These are phyloP conservation scores for Portevinia maculata DNA, from an alignment of 2,888 invertebrate species.

Conservation along the genomic window DNA sequence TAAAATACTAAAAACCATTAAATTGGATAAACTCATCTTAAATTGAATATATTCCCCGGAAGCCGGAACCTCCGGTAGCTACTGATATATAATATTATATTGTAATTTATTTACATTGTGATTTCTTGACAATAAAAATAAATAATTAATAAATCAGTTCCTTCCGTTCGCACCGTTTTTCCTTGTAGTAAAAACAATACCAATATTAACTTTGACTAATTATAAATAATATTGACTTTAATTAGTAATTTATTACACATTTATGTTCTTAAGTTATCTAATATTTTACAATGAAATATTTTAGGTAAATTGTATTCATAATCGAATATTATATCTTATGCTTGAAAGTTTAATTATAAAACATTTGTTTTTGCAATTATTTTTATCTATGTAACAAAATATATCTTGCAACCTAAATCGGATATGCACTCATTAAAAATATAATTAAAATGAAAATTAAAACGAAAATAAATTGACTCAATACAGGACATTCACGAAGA, in stretches of 20 bases:
- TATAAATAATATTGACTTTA: slow-evolving; percentile 72
- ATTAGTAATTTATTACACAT: slow-evolving; percentile 69
- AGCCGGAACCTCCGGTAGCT: too few species aligned
- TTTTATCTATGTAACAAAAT: slow-evolving; percentile 67
- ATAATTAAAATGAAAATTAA: slow-evolving; percentile 29
- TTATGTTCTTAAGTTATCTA: slow-evolving; percentile 61
- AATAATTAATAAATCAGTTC: too few species aligned
- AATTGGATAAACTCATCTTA: too few species aligned
- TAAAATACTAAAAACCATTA: too few species aligned
- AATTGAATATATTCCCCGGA: too few species aligned
- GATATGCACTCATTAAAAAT: slow-evolving; percentile 48
- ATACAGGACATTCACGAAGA: slow-evolving; percentile 45
- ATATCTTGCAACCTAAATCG: slow-evolving; percentile 66
- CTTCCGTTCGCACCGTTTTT: not conserved
- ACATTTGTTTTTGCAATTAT: slow-evolving; percentile 12
- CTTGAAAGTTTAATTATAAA: slow-evolving; percentile 51
- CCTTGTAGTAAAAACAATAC: not conserved
- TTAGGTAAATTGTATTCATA: slow-evolving; percentile 63
- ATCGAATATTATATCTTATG: slow-evolving; percentile 54
- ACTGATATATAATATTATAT: too few species aligned
- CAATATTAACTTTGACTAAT: slow-evolving; percentile 42
- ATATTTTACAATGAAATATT: slow-evolving; percentile 67
- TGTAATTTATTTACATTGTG: too few species aligned
- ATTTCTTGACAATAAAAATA: too few species aligned
- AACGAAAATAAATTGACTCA: slow-evolving; percentile 38